Evolutionary conservation across 1,140 invertebrate genomes (phyloP), one percentile per base, ranked within the genome.

Genomic region (Conopomorpha cramerella): DNA sequence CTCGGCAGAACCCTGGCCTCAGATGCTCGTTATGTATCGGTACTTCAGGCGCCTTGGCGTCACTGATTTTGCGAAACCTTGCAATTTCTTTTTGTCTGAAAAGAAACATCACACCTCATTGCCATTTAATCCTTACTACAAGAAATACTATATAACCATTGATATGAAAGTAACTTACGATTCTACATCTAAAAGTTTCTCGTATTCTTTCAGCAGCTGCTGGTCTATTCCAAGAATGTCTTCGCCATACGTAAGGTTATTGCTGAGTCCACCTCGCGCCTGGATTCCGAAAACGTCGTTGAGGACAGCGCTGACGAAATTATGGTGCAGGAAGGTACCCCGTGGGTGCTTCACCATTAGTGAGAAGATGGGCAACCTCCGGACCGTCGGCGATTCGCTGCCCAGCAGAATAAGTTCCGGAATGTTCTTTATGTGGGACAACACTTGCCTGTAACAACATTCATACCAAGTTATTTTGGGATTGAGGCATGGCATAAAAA

Each of bases 241-340:
- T 67, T 93, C 86, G 6, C 90, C 90, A 58, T 95, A 95, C 34
- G 89, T 87, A 18, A 73, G 38, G 31, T 68, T 70, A 27, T 67
- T 65, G n/a, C 63, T 66, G 28, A 91, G 88, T 1, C 92, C 92
- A 6, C 91, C 89, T 47, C 93, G 80, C 0, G 90, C 88, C 71
- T 96, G 93, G 26, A 96, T 92, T 0, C 94, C 94, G 60, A 94
- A 96, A 7, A 96, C 82, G 57, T 96, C 94, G 53, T 96, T 96
- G 2, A 96, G 80, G 1, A 96, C 78, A 1, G 90, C 87, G 49
- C 88, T 89, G 0, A 95, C 85, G 66, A 92, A 96, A 67, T 95
- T 95, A 55, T 95, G 91, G 68, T 96, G 94, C 0, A 96, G 82
- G 56, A 90, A 94, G 1, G 86, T 86, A 3, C 89, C 90, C 3